A percentile compares a stretch with the other conserved stretches of the same genome.
phyloP scores from a whole-genome alignment of 2,888 invertebrate genomes.

The Trichacis sp. region DNA sequence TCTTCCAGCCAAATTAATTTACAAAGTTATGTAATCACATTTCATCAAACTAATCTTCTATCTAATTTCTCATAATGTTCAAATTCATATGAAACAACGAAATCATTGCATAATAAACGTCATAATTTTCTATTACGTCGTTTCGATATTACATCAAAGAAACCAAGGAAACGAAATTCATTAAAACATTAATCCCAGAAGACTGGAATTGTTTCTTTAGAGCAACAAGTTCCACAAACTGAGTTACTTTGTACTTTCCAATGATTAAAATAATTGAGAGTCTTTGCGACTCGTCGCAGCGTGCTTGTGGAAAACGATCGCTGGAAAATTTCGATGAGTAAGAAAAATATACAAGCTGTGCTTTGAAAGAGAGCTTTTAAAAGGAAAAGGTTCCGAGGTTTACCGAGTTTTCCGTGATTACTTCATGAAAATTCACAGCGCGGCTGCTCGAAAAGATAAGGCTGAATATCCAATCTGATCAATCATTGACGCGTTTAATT shows the following conservation, averaged over 20 bases:
- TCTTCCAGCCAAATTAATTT: too few species aligned
- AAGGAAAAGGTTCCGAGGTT: neutral
- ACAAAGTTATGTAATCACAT: too few species aligned
- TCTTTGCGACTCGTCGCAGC: neutral
- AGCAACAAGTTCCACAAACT: neutral
- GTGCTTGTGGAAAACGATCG: too few species aligned
- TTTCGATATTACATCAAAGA: too few species aligned
- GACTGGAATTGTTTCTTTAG: neutral
- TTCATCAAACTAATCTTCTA: too few species aligned
- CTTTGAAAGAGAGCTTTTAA: conserved; percentile 22
- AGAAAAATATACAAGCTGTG: conserved; percentile 22
- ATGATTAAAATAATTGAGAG: neutral
- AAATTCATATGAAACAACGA: too few species aligned
- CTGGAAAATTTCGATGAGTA: conserved; percentile 16
- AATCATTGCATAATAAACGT: too few species aligned
- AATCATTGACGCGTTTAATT: conserved; percentile 39
- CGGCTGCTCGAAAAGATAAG: conserved; percentile 20
- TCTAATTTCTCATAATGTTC: too few species aligned
- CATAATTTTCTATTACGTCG: too few species aligned
- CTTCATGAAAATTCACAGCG: conserved; percentile 33
- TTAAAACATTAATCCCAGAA: neutral
- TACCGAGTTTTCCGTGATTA: conserved; percentile 19
- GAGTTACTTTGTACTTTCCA: neutral
- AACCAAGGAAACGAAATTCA: too few species aligned
- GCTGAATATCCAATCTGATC: conserved; percentile 36